Base-by-base conservation (phyloP, 1,140 invertebrate species). In the Drosophila guanche region DNA sequence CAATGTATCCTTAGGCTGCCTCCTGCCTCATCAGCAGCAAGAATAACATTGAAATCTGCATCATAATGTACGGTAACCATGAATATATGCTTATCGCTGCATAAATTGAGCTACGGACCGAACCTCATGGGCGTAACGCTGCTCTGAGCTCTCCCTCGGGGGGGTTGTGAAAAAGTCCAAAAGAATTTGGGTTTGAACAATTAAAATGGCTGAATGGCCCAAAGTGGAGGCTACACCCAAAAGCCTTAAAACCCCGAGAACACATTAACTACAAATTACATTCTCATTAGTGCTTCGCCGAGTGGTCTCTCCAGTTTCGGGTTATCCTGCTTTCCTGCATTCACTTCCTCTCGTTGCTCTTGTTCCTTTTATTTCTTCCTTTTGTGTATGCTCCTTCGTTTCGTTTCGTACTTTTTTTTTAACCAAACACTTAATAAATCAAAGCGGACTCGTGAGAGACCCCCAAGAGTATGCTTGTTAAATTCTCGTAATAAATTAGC, bases 231-330 rank as follows among this genome's bases (percentile, higher is more conserved):
- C 16, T 20, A 20, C 16, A 20, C 53, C 76, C 69, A 53, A 53
- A 43, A 76, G 77, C 60, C 66, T 10, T 10, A 10, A 37, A 37
- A 66, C 41, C 71, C 71, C 78, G 68, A 74, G 70, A 80, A 66
- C 77, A 81, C 80, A 85, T 85, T 85, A 85, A 86, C 81, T 86
- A 86, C 81, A 85, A 85, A 85, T 85, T 85, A 85, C 81, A 85
- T 86, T 85, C 81, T 86, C 81, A 85, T 85, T 85, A 85, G 81
- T 86, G 81, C 81, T 85, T 85, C 68, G 72, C 57, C 57, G 72
- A 40, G 54, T 29, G 72, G 43, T 48, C 29, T 50, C 59, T 33
- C 62, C 66, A 55, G 50, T 52, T 52, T 37, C 50, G 12, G 33
- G 8, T 10, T 37, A 4, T 27, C 25, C 25, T 27, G 25, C 25